A percentile compares a stretch with the other conserved stretches of the same genome.
Conservation (phyloP, 2,888 invertebrate species). For the Luperina nickerlii region DNA sequence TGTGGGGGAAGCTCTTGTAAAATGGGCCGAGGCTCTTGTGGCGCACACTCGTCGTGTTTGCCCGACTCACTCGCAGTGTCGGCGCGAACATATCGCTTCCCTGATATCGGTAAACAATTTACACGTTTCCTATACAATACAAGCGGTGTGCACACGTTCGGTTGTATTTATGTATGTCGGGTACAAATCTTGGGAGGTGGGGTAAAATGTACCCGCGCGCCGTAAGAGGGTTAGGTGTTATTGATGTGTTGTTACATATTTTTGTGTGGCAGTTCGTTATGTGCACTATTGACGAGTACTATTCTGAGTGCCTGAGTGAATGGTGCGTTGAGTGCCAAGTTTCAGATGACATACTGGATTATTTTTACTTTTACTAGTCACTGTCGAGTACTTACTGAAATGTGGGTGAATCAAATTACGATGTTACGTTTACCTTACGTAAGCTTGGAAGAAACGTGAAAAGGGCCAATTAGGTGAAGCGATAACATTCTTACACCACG, state of each 20-base stretch:
- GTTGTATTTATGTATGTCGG: conserved; percentile 63
- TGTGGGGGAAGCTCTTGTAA: conserved; percentile 63
- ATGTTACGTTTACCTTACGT: conserved; percentile 28
- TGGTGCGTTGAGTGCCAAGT: conserved; percentile 54
- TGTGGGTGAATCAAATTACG: conserved; percentile 55
- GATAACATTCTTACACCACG: too few relatives aligned
- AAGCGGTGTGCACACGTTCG: conserved; percentile 59
- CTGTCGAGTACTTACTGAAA: conserved; percentile 36
- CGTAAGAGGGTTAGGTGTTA: conserved; percentile 64
- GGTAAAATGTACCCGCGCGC: conserved; percentile 63
- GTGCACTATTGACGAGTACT: conserved; percentile 55
- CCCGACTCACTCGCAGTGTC: conserved; percentile 67
- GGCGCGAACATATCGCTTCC: conserved; percentile 72
- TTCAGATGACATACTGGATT: conserved; percentile 53
- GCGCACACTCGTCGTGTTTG: conserved; percentile 68
- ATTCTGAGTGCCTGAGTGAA: conserved; percentile 57
- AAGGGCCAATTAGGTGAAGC: conserved; percentile 9
- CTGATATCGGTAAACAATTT: conserved; percentile 78
- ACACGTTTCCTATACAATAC: conserved; percentile 71
- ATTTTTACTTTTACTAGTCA: conserved; percentile 58
- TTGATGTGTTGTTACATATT: conserved; percentile 66
- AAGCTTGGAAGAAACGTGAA: conserved; percentile 16
- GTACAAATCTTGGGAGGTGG: conserved; percentile 67
- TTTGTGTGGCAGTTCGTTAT: conserved; percentile 52
- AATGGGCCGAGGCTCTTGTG: conserved; percentile 65